A percentile compares a stretch with the other conserved stretches of the same genome.
Conservation (phyloP, 1,140 invertebrate genomes). For the Drosophila arizonae region DNA sequence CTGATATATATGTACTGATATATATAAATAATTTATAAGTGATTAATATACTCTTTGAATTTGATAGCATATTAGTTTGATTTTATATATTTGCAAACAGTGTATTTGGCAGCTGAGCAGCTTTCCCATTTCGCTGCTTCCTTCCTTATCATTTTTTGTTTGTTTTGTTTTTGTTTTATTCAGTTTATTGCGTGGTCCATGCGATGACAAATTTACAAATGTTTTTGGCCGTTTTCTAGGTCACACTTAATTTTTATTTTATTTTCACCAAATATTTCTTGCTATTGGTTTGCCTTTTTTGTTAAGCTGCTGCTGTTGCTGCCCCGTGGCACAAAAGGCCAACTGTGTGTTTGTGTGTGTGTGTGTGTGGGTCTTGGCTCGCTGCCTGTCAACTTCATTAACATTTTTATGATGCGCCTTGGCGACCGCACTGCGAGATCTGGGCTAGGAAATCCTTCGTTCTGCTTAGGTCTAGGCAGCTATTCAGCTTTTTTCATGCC, state of each 20-base stretch:
- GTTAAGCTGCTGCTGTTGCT: constrained; percentile 26
- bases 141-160: background rate
- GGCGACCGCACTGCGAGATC: constrained; percentile 72
- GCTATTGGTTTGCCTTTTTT: constrained; percentile 47
- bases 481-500: constrained; percentile 39
- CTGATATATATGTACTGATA: no score
- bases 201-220: constrained; percentile 53
- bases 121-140: background rate
- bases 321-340: constrained; percentile 39
- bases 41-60: no score
- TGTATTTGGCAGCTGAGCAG: background rate
- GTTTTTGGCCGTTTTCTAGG: constrained; percentile 54
- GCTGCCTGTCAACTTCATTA: constrained; percentile 71
- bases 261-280: constrained; percentile 69
- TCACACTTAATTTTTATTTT: constrained; percentile 77
- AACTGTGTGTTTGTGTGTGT: constrained; percentile 1
- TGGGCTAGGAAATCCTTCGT: constrained; percentile 29
- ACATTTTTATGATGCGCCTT: constrained; percentile 81
- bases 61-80: no score
- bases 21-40: no score
- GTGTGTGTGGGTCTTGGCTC: constrained; percentile 41
- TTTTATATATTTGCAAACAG: background rate
- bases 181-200: constrained; percentile 26
- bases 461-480: constrained; percentile 18
- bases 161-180: background rate